Evolutionary conservation across 2,113 vertebrate species (phyloP), one percentile per base, ranked within the genome.

Genomic region (Otis tarda): DNA sequence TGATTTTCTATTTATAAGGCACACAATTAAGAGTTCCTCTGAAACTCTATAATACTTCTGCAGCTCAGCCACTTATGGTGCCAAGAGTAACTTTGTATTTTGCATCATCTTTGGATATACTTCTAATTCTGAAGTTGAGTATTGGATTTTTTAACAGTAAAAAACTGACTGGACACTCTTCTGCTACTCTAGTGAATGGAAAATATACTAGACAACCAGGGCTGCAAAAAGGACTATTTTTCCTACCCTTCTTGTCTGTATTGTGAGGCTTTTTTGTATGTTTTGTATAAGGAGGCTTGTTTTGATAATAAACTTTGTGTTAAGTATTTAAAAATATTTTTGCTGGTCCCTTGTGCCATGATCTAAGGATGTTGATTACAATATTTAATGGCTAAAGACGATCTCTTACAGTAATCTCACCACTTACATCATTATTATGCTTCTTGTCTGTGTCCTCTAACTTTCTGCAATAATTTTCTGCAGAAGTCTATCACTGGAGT

Each of bases 291-390:
- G 16, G 31, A n/a, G 8, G 1, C 50, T 60, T 33, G n/a, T 57
- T 56, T 65, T 87, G 14, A 50, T 20, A 96, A 97, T 97, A 96
- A 95, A 97, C 2, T 68, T 57, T 7, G 4, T 92, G 13, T 28
- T 57, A 59, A 59, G 24, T 70, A 37, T 43, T 33, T 73, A 21
- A 82, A 87, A 70, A 53, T 41, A 12, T 13, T 63, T 63, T 71
- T 94, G 55, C 27, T 88, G 17, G 31, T 90, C 12, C 19, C 15
- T 87, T 92, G 28, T 67, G 30, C 49, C 70, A 3, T 8, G 8
- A 77, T 57, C 30, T 27, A 67, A 45, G 35, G 39, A 52, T 71
- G 39, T 14, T 50, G 64, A 50, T 60, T 69, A 61, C 12, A 60
- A 15, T 35, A 50, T 47, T 55, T 16, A n/a, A 8, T 57, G 33